Conservation (phyloP, 2,888 invertebrate genomes). For the Hirtodrosophila cameraria region DNA sequence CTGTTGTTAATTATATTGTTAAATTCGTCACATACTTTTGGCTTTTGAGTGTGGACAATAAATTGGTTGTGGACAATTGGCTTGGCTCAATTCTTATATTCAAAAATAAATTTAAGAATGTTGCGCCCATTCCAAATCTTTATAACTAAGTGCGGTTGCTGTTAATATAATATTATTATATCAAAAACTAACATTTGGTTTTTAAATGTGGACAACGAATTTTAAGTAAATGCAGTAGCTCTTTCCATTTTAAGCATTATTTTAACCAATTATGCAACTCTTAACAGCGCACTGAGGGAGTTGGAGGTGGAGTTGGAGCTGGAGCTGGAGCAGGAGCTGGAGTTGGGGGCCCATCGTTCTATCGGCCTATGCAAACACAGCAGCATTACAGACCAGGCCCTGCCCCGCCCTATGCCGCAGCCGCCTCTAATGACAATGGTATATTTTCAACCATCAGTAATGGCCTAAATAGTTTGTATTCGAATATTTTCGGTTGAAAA, state of each 20-base stretch:
- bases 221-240: neutral
- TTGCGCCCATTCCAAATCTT: neutral
- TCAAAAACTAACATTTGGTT: slow-evolving; percentile 18
- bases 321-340: slow-evolving; percentile 31
- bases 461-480: slow-evolving; percentile 91
- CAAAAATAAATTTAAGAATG: neutral
- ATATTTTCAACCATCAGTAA: slow-evolving; percentile 91
- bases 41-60: too few species aligned
- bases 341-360: slow-evolving; percentile 84
- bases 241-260: slow-evolving; percentile 1
- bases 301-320: slow-evolving; percentile 22
- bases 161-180: slow-evolving; percentile 26
- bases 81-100: too few species aligned
- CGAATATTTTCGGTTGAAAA: slow-evolving; percentile 89
- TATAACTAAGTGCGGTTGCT: slow-evolving; percentile 40
- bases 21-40: too few species aligned
- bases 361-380: slow-evolving; percentile 86
- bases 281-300: slow-evolving; percentile 88
- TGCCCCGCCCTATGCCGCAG: slow-evolving; percentile 81
- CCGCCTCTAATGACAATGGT: slow-evolving; percentile 61
- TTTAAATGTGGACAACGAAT: slow-evolving; percentile 40
- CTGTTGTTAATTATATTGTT: too few species aligned
- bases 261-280: slow-evolving; percentile 1
- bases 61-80: too few species aligned
- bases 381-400: slow-evolving; percentile 84